Base-by-base conservation (phyloP, 2,888 invertebrate species). In the Caradrina clavipalpis region DNA sequence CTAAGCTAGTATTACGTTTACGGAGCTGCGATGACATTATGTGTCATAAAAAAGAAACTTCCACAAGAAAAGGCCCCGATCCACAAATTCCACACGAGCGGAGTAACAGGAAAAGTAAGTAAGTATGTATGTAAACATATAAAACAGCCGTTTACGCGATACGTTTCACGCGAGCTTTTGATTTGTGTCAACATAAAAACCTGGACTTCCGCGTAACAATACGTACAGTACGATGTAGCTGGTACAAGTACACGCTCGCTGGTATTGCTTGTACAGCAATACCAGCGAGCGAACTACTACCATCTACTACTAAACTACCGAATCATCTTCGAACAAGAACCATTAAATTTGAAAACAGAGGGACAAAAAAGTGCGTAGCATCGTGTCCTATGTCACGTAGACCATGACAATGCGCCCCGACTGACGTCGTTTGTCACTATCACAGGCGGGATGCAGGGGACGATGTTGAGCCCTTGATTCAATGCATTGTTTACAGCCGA, bases 391-490 rank as follows among this genome's bases (percentile, higher is more conserved):
- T 79, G 90, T 90, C 90, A 91, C 91, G 90, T 87, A 87, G 73
- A 73, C 68, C 72, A 67, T 68, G 70, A 73, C 70, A 74, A 73
- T 70, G 71, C 75, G 75, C 78, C 83, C 79, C 80, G 71, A 69
- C 69, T 69, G 61, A 59, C 76, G 73, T 87, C 88, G 85, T 91
- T 90, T 89, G 88, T 91, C 90, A 90, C 87, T 82, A 87, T 89
- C 88, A 86, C 76, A 62, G 76, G 57, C 56, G 77, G 77, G 77
- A 78, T 73, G 68, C 67, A 75, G 54, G 78, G 78, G 78, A 75
- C 39, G 71, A 55, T 62, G 59, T 55, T 45, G 31, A 63, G 63
- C 60, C 59, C 63, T 61, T 54, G 57, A 57, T 61, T 39, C 49
- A 49, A 47, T 59, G 50, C 54, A 53, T 51, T 73, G 49, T 74